Conservation (phyloP, 2,797 vertebrate species). For the Euphonia xanthogaster region DNA sequence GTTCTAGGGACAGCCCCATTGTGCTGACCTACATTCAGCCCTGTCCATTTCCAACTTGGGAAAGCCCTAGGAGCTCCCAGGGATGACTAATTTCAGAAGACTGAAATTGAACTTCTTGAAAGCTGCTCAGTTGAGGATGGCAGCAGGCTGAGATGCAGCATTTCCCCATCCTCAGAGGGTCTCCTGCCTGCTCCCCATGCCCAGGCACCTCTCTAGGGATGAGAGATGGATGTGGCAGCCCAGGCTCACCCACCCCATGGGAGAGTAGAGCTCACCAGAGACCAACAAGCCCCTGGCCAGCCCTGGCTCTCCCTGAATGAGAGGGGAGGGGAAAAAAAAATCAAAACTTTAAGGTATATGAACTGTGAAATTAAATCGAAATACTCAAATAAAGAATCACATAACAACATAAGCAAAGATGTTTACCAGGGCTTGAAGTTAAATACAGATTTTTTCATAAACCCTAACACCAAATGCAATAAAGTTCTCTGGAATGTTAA, state of each 20-base stretch:
- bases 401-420: slow-evolving; percentile 80
- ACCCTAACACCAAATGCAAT: slow-evolving; percentile 74
- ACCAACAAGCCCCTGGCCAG: background rate
- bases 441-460: slow-evolving; percentile 83
- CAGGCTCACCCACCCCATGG: background rate
- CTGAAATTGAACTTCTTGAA: background rate
- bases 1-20: background rate
- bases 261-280: background rate
- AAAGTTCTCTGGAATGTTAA: slow-evolving; percentile 80
- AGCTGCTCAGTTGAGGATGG: background rate
- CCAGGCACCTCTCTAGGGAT: background rate
- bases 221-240: background rate
- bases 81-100: background rate
- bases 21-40: background rate
- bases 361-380: slow-evolving; percentile 84
- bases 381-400: slow-evolving; percentile 79
- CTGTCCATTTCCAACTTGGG: background rate
- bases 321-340: slow-evolving; percentile 30
- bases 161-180: background rate
- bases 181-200: background rate
- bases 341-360: slow-evolving; percentile 82
- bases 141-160: background rate
- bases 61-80: background rate
- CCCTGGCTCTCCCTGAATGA: slow-evolving; percentile 25
- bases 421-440: slow-evolving; percentile 84